Evolutionary conservation across 2,797 vertebrate genomes (phyloP), one percentile per base, ranked within the genome.

Genomic region (Centropyge bicolor): DNA sequence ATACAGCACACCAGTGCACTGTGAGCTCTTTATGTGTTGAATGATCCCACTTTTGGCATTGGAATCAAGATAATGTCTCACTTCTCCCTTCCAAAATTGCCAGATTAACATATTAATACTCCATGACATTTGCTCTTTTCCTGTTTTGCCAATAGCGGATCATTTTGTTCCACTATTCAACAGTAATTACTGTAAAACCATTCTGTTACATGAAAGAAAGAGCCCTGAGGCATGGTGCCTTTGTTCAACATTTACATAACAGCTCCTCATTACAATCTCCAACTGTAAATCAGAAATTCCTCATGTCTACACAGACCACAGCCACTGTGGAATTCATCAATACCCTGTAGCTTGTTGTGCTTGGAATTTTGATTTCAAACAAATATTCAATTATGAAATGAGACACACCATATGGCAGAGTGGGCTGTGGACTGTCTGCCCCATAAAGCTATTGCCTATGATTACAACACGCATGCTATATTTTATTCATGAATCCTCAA

Each of bases 241-340:
- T 86, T 89, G 86, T 86, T 88, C 82, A 83, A 74, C 75, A 91
- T 92, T 88, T 87, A 90, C 84, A 84, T 72, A 90, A 90, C 85
- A 83, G 68, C 81, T 62, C 59, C 54, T 82, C 79, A 82, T 90
- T 88, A 88, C 69, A 74, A 66, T 78, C 74, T 76, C 78, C 49
- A 51, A 81, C 76, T 69, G 74, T 72, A 83, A 80, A 89, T 80
- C 78, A 81, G 46, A 62, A 59, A 70, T 65, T 65, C 17, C 56
- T 78, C 35, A 17, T 36, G 76, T 71, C 78, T 52, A 62, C 69
- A 75, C 45, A 52, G 82, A 80, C 77, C 36, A 61, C 59, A 70
- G 70, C 55, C 70, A 43, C 31, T 10, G 24, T 19, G 40, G 69
- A 70, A 78, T 70, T 70, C 56, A n/a, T n/a, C n/a, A 81, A 63